phyloP scores from a whole-genome alignment of 23 tunicate species.

The Oikopleura albicans region DNA sequence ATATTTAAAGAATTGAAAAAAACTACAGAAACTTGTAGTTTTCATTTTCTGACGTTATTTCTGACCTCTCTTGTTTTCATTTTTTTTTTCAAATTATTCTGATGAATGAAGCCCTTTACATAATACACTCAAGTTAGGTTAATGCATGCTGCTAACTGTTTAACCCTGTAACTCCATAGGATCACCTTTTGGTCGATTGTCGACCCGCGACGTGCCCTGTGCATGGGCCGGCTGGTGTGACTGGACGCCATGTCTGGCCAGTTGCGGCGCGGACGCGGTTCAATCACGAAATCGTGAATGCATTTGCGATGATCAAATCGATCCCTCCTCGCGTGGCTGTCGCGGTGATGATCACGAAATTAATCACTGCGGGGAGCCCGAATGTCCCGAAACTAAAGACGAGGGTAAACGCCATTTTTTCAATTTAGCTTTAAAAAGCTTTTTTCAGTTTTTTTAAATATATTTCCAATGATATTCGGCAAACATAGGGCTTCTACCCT shows the following conservation, averaged over 20 bases:
- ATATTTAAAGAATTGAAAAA: no score
- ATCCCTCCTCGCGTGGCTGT: slow-evolving; percentile 4
- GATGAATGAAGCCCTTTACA: no score
- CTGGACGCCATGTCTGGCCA: neutral
- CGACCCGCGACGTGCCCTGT: neutral
- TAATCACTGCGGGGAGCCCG: neutral
- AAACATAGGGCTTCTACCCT: no score
- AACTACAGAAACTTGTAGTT: no score
- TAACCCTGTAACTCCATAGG: neutral
- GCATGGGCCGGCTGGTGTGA: slow-evolving; percentile 15
- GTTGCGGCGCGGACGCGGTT: neutral
- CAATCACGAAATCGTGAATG: slow-evolving; percentile 2
- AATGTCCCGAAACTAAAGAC: neutral
- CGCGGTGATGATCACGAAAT: neutral
- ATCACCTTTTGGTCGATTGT: neutral
- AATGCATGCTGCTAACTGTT: neutral
- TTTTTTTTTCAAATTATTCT: no score
- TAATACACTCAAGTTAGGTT: neutral
- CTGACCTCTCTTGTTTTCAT: no score
- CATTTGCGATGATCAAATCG: neutral
- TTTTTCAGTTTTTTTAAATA: no score
- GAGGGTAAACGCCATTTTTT: no score
- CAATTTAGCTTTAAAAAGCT: no score
- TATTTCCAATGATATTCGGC: no score
- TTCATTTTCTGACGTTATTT: no score